Evolutionary conservation across 2,888 invertebrate genomes (phyloP), one percentile per base, ranked within the genome.

Genomic region (Drosophila borborema): DNA sequence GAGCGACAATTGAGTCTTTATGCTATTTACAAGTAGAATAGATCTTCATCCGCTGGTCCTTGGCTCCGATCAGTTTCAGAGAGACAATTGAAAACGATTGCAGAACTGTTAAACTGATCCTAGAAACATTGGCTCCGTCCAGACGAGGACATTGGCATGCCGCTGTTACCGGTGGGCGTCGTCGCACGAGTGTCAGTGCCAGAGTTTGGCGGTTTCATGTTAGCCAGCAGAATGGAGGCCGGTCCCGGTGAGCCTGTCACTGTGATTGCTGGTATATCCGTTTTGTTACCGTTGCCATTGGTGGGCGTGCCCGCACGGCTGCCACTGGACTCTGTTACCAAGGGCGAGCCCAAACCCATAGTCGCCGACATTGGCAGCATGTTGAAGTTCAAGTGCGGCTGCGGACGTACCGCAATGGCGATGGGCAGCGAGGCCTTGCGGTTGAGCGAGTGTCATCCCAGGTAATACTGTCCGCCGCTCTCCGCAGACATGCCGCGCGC

Each of bases 401-500:
- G 89, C 51, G 90, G 84, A 46, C 91, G 80, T 54, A 90, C 86
- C 49, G 82, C 82, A 68, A 91, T 86, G 64, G 91, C 91, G 45
- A 91, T 90, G 28, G 91, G 92, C 64, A 92, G 72, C 31, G 92
- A 91, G 28, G 91, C 75, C 79, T 91, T 92, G 40, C 91, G 92
- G 77, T 90, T 92, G 6, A 92, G 84, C 75, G 92, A 91, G 78
- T 93, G 93, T 93, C 93, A 93, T 91, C 93, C 93, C 65, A 92
- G 92, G 77, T 91, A 92, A 61, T 92, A 92, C 76, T 92, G 92
- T 1, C 83, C 86, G n/a, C 72, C 86, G 65, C 81, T 85, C 68
- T 91, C 91, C 40, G 89, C 75, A n/a, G 92, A 88, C 80, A 91
- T 65, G 40, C 92, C 92, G 2, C 92, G 89, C 45, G 81, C 84